These are phyloP conservation scores for Drosophila cracens DNA, from an alignment of 2,888 invertebrate genomes.

Conservation along the genomic window DNA sequence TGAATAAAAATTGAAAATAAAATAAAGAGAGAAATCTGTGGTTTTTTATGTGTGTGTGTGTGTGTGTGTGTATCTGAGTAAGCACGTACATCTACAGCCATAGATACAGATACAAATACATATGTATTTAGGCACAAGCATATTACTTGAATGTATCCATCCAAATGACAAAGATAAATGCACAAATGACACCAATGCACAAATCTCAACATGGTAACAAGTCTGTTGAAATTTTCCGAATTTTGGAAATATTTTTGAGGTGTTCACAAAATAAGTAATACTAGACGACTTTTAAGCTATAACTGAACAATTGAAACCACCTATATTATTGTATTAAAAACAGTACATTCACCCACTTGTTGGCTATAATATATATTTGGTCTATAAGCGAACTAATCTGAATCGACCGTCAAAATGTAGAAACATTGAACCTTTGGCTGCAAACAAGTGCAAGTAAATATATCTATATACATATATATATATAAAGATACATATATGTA, in stretches of 20 bases:
- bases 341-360: conserved; percentile 21
- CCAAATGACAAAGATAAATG: conserved; percentile 60
- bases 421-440: conserved; percentile 68
- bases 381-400: conserved; percentile 28
- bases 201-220: conserved; percentile 26
- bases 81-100: conserved; percentile 15
- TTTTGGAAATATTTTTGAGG: not conserved
- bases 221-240: conserved; percentile 5
- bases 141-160: conserved; percentile 39
- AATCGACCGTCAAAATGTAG: conserved; percentile 45
- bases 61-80: conserved; percentile 38
- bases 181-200: conserved; percentile 57
- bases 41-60: conserved; percentile 12
- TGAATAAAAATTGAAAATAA: conserved; percentile 62
- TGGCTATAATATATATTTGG: conserved; percentile 7
- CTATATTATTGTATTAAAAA: not conserved
- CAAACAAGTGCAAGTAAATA: conserved; percentile 23
- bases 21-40: conserved; percentile 65
- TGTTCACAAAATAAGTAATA: not conserved
- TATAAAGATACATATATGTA: conserved; percentile 5
- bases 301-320: not conserved
- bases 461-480: conserved; percentile 1
- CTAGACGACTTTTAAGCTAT: not conserved
- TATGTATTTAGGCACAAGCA: conserved; percentile 6
- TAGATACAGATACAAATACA: not conserved